These are phyloP conservation scores for Arrhamphus sclerolepis DNA, from an alignment of 2,797 vertebrate species.

Conservation along the genomic window DNA sequence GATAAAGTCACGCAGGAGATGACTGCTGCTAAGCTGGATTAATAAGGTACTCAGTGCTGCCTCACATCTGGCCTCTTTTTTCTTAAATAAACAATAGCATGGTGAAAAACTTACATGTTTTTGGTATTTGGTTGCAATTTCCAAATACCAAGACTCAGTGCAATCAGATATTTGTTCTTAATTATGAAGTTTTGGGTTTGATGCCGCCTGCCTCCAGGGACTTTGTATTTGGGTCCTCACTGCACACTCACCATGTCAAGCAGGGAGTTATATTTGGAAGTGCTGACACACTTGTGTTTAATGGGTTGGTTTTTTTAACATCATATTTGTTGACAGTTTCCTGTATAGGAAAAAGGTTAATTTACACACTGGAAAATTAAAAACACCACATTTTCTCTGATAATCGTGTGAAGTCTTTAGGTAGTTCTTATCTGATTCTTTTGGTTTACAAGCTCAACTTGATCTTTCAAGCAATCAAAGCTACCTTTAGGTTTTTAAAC, in stretches of 20 bases:
- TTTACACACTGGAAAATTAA: not conserved
- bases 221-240: slow-evolving; percentile 15
- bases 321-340: slow-evolving; percentile 33
- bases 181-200: slow-evolving; percentile 4
- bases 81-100: no score
- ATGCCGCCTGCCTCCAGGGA: not conserved
- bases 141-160: no score
- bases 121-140: no score
- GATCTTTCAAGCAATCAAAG: not conserved
- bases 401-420: not conserved
- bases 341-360: not conserved
- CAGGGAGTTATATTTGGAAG: slow-evolving; percentile 43
- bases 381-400: not conserved
- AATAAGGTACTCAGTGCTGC: no score
- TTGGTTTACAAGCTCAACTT: not conserved
- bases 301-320: slow-evolving; percentile 6
- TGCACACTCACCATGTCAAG: not conserved
- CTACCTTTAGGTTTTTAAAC: not conserved
- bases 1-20: no score
- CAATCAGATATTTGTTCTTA: not conserved
- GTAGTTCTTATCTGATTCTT: not conserved
- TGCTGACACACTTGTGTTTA: not conserved
- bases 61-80: no score
- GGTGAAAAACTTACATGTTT: no score
- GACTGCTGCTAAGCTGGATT: no score